Evolutionary conservation across 2,888 invertebrate genomes (phyloP), one percentile per base, ranked within the genome.

Genomic region (Selenia dentaria): DNA sequence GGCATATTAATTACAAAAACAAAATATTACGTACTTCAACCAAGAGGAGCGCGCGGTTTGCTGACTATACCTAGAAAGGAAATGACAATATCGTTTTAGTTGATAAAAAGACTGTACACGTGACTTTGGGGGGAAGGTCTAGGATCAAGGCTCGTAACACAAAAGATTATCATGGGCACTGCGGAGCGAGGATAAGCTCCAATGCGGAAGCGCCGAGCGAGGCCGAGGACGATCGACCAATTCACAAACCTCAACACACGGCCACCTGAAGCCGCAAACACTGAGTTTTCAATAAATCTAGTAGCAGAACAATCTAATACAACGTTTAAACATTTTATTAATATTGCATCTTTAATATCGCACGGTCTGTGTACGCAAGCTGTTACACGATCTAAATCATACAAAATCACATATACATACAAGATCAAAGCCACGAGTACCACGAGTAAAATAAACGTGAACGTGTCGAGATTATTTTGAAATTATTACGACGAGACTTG

Each of bases 41-140:
- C 87, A 86, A 81, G 88, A 85, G 68, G 86, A 79, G 78, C 88
- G 87, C 80, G 84, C 87, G 80, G 83, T 82, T 85, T 86, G 88
- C 80, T 89, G 88, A 81, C 86, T 88, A 89, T 89, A 89, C 88
- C 88, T 89, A 88, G 88, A 88, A 88, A 86, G 82, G 84, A 87
- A 88, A 88, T 78, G 60, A 82, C 70, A 80, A 74, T 69, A 70
- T 72, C 70, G 77, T 78, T 72, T 76, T 76, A 79, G 66, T 74
- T 71, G 49, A 74, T 70, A 69, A 70, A 73, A 68, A 74, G 70
- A 70, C 62, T 65, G 56, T 51, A 63, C 60, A 66, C 60, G 64
- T 69, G 70, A 72, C 70, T 74, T 72, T 67, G 67, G 64, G 60
- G 68, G 76, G 74, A 81, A 85, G 85, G 81, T 78, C 82, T 83